Conservation (phyloP, 1,140 invertebrate genomes). For the Stegodyphus mimosarum region DNA sequence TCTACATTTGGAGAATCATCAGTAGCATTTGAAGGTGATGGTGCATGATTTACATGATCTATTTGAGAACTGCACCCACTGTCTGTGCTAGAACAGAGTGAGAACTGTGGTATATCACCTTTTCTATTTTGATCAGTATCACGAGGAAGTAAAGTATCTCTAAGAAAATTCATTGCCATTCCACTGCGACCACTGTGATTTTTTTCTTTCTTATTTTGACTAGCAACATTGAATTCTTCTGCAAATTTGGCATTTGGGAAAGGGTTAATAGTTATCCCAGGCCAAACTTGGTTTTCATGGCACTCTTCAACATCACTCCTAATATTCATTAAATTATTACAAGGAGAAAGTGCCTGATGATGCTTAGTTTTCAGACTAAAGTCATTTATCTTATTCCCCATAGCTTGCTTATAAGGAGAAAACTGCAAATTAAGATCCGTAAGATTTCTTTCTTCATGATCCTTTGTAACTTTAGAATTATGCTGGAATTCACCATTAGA, state of each 20-base stretch:
- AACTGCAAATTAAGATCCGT: conserved; percentile 32
- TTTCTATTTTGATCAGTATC: conserved; percentile 11
- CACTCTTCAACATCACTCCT: conserved; percentile 39
- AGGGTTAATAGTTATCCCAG: conserved; percentile 58
- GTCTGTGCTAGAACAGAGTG: conserved; percentile 54
- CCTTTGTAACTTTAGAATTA: conserved; percentile 14
- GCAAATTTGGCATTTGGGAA: conserved; percentile 53
- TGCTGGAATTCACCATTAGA: neutral
- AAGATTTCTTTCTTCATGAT: conserved; percentile 24
- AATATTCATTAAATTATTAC: conserved; percentile 46
- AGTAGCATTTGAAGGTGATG: neutral
- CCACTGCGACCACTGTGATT: neutral
- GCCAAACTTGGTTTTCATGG: conserved; percentile 53
- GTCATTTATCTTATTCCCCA: conserved; percentile 42
- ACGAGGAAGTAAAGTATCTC: conserved; percentile 30
- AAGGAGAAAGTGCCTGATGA: conserved; percentile 27
- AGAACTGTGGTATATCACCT: conserved; percentile 20
- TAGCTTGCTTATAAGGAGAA: conserved; percentile 16
- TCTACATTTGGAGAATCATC: conserved; percentile 33
- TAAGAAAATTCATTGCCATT: neutral
- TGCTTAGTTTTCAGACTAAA: conserved; percentile 46
- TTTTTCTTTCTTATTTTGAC: conserved; percentile 42
- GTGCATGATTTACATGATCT: conserved; percentile 23
- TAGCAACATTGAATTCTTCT: conserved; percentile 45
- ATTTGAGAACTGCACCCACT: conserved; percentile 59